These are phyloP conservation scores for Copsychus sechellarum DNA, from an alignment of 2,113 vertebrate genomes.

Conservation along the genomic window DNA sequence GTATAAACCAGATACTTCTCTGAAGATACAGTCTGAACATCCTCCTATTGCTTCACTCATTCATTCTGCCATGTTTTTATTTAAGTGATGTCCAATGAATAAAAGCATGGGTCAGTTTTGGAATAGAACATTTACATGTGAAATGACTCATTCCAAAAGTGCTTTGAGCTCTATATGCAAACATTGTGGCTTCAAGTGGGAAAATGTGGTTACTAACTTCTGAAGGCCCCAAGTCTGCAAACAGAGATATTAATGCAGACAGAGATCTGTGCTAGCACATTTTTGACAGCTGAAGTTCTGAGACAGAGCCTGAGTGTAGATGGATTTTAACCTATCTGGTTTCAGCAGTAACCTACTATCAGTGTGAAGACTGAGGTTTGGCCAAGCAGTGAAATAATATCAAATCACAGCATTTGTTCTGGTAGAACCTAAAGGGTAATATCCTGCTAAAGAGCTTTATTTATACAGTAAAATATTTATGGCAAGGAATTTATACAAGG, in stretches of 20 bases:
- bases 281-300: not conserved
- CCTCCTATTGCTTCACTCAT: not conserved
- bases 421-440: not conserved
- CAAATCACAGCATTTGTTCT: not conserved
- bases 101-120: constrained; percentile 51
- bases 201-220: not conserved
- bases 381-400: not conserved
- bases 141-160: not conserved
- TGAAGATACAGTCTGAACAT: not conserved
- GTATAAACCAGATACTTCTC: constrained; percentile 49
- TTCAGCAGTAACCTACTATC: not conserved
- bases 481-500: not conserved
- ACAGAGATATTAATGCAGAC: not conserved
- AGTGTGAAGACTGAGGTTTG: not conserved
- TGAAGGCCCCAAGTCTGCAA: not conserved
- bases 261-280: not conserved
- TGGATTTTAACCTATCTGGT: not conserved
- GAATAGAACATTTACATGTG: constrained; percentile 46
- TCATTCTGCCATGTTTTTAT: constrained; percentile 48
- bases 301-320: not conserved
- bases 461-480: not conserved
- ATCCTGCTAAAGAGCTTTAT: not conserved
- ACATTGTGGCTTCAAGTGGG: not conserved
- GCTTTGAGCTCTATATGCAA: constrained; percentile 43
- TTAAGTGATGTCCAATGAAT: constrained; percentile 59